These are phyloP conservation scores for Knipowitschia caucasica DNA, from an alignment of 2,797 vertebrate genomes.

Conservation along the genomic window DNA sequence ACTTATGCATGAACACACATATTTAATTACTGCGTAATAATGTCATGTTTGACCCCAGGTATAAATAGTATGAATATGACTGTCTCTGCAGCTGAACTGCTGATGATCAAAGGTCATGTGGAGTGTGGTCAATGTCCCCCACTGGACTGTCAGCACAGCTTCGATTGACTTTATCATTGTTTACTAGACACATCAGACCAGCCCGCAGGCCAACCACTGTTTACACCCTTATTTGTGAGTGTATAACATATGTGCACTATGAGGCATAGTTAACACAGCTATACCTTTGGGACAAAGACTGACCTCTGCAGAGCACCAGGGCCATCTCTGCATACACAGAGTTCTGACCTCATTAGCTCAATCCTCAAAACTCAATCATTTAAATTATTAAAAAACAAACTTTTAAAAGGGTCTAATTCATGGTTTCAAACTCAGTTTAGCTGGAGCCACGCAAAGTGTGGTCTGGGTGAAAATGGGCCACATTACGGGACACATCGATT, in stretches of 20 bases:
- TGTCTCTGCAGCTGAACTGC: slow-evolving; percentile 34
- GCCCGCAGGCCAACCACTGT: slow-evolving; percentile 14
- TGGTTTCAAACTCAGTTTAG: no score
- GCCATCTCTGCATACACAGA: neutral
- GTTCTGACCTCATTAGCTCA: no score
- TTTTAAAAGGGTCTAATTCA: no score
- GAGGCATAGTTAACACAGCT: slow-evolving; percentile 10
- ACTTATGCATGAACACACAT: slow-evolving; percentile 54
- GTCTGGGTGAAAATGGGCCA: no score
- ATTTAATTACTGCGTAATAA: slow-evolving; percentile 70
- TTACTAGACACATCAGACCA: slow-evolving; percentile 15
- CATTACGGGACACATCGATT: no score
- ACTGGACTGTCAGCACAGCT: slow-evolving; percentile 23
- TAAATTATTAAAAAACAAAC: neutral
- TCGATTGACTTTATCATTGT: slow-evolving; percentile 29
- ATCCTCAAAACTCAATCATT: neutral
- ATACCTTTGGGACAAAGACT: slow-evolving; percentile 7
- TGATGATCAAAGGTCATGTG: slow-evolving; percentile 20
- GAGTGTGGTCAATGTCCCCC: slow-evolving; percentile 24
- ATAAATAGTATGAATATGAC: slow-evolving; percentile 38
- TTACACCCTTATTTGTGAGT: slow-evolving; percentile 19
- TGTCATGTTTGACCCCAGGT: slow-evolving; percentile 37
- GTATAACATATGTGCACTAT: slow-evolving; percentile 13
- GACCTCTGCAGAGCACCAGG: neutral
- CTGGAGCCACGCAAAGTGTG: no score